These are phyloP conservation scores for Lasiommata megera DNA, from an alignment of 2,888 invertebrate genomes.

Conservation along the genomic window DNA sequence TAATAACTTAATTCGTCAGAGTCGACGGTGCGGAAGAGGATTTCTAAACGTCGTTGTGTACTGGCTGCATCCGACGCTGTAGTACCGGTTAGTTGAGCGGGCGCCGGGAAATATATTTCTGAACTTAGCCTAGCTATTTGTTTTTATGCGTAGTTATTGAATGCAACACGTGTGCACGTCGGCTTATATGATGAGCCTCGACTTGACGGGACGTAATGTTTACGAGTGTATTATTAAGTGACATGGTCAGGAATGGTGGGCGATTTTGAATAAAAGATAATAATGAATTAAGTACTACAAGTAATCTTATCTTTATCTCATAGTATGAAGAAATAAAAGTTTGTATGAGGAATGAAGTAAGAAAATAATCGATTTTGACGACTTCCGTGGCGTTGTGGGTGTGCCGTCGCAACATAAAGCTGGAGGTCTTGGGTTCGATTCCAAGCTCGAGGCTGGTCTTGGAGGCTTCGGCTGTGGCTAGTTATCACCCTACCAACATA, in stretches of 20 bases:
- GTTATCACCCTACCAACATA: too few relatives aligned
- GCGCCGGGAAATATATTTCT: slow-evolving; percentile 56
- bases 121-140: not conserved
- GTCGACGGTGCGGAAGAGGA: slow-evolving; percentile 69
- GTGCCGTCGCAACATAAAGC: too few relatives aligned
- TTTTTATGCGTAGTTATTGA: not conserved
- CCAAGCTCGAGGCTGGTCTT: too few relatives aligned
- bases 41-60: slow-evolving; percentile 51
- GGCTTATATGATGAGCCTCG: not conserved
- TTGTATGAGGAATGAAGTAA: too few relatives aligned
- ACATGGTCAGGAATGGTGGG: not conserved
- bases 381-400: too few relatives aligned
- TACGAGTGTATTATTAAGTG: not conserved
- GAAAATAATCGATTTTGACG: too few relatives aligned
- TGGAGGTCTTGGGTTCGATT: too few relatives aligned
- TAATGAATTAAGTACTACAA: too few relatives aligned
- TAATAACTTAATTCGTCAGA: slow-evolving; percentile 81
- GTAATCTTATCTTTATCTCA: too few relatives aligned
- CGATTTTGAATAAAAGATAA: too few relatives aligned
- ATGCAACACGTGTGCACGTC: slow-evolving; percentile 2
- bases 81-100: slow-evolving; percentile 50
- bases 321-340: too few relatives aligned
- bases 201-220: not conserved
- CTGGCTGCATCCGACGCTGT: slow-evolving; percentile 38
- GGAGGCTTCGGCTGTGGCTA: too few relatives aligned